Percentiles rank a stretch among this genome's conserved stretches.
Evolutionary conservation across 2,888 invertebrate genomes (phyloP).

Genomic region (Elysia crispata): DNA sequence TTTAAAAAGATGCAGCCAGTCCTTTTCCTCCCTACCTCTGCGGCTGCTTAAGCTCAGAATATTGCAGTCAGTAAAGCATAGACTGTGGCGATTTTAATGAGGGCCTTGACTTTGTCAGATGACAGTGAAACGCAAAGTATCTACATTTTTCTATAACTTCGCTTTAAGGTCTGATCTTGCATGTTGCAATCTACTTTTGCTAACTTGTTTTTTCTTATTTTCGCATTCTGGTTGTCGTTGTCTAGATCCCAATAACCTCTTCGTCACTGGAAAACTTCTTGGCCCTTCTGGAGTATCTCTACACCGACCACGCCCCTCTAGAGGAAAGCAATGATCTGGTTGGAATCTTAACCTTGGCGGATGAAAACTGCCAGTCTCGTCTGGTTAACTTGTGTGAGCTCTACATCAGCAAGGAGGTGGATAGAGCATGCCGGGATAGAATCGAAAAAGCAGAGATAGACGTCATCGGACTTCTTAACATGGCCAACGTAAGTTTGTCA

Average conservation of each 20-base stretch:
- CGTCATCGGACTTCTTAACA: conserved; percentile 68
- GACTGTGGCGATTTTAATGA: too few species aligned
- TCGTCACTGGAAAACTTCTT: conserved; percentile 56
- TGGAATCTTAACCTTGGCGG: conserved; percentile 68
- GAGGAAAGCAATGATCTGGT: conserved; percentile 67
- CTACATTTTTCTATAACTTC: too few species aligned
- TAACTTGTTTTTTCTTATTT: too few species aligned
- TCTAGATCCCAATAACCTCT: background rate
- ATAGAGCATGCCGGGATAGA: conserved; percentile 60
- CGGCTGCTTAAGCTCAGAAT: too few species aligned
- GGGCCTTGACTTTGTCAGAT: too few species aligned
- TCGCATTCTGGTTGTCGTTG: too few species aligned
- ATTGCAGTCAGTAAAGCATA: too few species aligned
- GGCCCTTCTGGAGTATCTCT: conserved; percentile 72
- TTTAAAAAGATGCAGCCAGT: too few species aligned
- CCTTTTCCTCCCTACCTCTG: too few species aligned
- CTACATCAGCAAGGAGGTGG: conserved; percentile 73
- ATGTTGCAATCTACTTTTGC: too few species aligned
- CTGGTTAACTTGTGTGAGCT: conserved; percentile 73
- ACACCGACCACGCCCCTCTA: conserved; percentile 74
- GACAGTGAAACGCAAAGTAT: too few species aligned
- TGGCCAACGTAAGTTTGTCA: conserved; percentile 66
- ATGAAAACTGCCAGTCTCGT: conserved; percentile 68
- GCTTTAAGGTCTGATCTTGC: too few species aligned
- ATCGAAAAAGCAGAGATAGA: conserved; percentile 72